Evolutionary conservation across 2,113 vertebrate genomes (phyloP), one percentile per base, ranked within the genome.

Genomic region (Piaya cayana): DNA sequence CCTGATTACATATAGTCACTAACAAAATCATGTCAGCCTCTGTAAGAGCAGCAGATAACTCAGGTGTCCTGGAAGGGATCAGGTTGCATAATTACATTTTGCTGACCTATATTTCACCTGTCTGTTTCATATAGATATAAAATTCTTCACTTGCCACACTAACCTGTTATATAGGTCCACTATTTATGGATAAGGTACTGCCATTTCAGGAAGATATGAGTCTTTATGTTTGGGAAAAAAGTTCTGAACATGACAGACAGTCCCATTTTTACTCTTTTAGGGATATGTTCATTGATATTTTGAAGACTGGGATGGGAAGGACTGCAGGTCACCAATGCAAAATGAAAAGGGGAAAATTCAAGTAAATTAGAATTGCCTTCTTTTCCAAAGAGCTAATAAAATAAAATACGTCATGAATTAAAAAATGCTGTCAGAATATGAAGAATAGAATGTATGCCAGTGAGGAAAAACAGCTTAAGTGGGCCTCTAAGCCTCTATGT

Each of bases 1-100:
- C 92, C 88, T 92, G 68, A 71, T 59, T 90, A 75, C 43, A 77
- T 80, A 83, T 49, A 74, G 80, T 42, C 92, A 68, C 58, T 94
- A 94, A 94, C 60, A 79, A 93, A 83, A 64, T 58, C 70, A 39
- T 14, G 15, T 49, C 45, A 71, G 45, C 30, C 34, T 82, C 82
- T 81, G 12, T 34, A 87, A 76, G 77, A 83, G 27, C n/a, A 32
- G 34, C 42, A 85, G 14, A 53, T 56, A 79, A 82, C 49, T 22
- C 80, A 67, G 34, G 77, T 56, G 36, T 80, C 47, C 76, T 84
- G 74, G 29, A 65, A 75, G 62, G 75, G 36, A 17, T 88, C 77
- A 0, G 1, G 7, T 63, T 14, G 19, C 70, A 86, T 86, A 74
- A 96, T 94, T 93, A 68, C 17, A 36, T 90, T 93, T 87, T 90